These are phyloP conservation scores for Globodera rostochiensis DNA, from an alignment of 1,140 invertebrate species.

Conservation along the genomic window DNA sequence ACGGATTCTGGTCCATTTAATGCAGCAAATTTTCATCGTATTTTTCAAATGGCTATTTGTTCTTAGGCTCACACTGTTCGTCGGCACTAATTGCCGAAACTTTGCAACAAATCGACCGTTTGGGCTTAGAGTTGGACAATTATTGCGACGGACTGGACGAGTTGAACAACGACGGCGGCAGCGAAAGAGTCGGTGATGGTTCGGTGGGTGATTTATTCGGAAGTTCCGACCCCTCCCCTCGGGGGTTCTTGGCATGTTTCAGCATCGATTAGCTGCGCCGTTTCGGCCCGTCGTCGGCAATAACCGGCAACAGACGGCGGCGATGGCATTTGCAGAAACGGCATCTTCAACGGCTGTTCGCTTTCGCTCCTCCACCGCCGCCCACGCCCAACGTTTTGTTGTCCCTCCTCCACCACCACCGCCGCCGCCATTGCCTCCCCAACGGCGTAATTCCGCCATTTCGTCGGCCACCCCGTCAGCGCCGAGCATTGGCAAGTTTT, in stretches of 20 bases:
- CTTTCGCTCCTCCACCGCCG: constrained; percentile 16
- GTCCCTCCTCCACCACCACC: background rate
- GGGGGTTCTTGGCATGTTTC: background rate
- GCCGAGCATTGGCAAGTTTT: constrained; percentile 25
- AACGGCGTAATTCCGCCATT: constrained; percentile 47
- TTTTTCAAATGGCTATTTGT: background rate
- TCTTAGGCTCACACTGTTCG: constrained; percentile 20
- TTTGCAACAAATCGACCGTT: constrained; percentile 46
- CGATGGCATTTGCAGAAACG: background rate
- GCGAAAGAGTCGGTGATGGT: background rate
- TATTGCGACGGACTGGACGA: constrained; percentile 34
- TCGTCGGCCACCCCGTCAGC: constrained; percentile 45
- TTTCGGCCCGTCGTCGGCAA: background rate
- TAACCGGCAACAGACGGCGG: background rate
- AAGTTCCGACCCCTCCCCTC: too few species aligned
- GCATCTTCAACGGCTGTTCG: constrained; percentile 19
- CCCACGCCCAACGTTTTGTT: constrained; percentile 5
- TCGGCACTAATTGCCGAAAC: constrained; percentile 40
- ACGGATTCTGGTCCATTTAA: background rate
- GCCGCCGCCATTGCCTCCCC: constrained; percentile 38
- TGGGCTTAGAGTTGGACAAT: constrained; percentile 37
- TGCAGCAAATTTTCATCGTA: background rate
- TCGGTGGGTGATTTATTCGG: too few species aligned
- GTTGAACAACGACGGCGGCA: background rate
- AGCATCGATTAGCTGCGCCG: background rate